phyloP scores from a whole-genome alignment of 2,888 invertebrate genomes.

The Elysia crispata region DNA sequence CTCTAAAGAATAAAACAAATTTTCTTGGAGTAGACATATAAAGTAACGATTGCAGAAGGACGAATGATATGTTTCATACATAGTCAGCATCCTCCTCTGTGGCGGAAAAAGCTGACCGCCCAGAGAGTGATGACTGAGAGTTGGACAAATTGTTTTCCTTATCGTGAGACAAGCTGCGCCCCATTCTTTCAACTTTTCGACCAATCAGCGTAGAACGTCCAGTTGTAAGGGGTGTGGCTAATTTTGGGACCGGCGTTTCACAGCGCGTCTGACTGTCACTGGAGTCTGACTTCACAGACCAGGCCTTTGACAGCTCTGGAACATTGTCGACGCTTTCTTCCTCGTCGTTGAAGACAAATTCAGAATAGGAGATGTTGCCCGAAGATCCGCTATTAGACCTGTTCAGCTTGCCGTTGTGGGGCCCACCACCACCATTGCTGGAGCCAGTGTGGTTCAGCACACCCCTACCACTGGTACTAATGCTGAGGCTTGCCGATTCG shows the following conservation, averaged over 20 bases:
- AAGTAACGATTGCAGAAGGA: no score
- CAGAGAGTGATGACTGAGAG: slow-evolving; percentile 38
- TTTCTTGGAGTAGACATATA: no score
- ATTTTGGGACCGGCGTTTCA: slow-evolving; percentile 65
- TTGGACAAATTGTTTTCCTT: slow-evolving; percentile 44
- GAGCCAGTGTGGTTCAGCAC: not conserved
- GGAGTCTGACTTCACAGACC: slow-evolving; percentile 52
- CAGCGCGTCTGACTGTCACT: slow-evolving; percentile 55
- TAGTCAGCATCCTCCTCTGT: slow-evolving; percentile 42
- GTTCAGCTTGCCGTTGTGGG: not conserved
- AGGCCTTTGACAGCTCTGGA: slow-evolving; percentile 30
- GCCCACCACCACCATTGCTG: not conserved
- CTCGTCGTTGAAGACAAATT: slow-evolving; percentile 30
- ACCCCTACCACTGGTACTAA: not conserved
- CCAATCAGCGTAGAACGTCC: slow-evolving; percentile 67
- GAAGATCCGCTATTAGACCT: not conserved
- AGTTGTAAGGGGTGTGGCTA: slow-evolving; percentile 69
- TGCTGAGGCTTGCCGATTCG: not conserved
- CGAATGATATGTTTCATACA: slow-evolving; percentile 31
- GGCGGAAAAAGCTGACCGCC: slow-evolving; percentile 25
- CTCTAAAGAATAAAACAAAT: no score
- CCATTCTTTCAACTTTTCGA: slow-evolving; percentile 41
- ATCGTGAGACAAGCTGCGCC: slow-evolving; percentile 38
- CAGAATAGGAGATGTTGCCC: slow-evolving; percentile 31
- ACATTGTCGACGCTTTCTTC: slow-evolving; percentile 42